These are phyloP conservation scores for Amblyopsis hoosieri DNA, from an alignment of 2,797 vertebrate species.

Conservation along the genomic window DNA sequence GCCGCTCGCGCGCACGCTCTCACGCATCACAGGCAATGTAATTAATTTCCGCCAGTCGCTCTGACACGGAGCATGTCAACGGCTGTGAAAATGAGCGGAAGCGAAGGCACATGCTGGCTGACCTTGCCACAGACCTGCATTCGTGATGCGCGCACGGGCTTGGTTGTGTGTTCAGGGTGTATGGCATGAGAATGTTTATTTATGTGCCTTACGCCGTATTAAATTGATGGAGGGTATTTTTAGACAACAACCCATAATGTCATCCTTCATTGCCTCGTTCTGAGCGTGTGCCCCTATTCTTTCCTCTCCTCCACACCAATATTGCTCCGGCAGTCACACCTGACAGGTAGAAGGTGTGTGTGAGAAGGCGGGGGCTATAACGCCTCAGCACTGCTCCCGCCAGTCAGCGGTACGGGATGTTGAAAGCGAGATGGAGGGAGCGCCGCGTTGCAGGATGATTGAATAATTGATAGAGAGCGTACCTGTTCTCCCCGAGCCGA, in stretches of 20 bases:
- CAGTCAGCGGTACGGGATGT: slow-evolving; percentile 57
- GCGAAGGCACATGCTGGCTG: slow-evolving; percentile 48
- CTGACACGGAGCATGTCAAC: slow-evolving; percentile 47
- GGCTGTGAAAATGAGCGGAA: slow-evolving; percentile 60
- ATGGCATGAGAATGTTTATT: neutral
- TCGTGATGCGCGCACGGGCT: neutral
- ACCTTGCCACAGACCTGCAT: slow-evolving; percentile 47
- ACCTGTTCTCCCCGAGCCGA: slow-evolving; percentile 42
- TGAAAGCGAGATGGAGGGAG: slow-evolving; percentile 44
- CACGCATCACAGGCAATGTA: slow-evolving; percentile 46
- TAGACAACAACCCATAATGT: slow-evolving; percentile 55
- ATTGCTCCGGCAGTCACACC: slow-evolving; percentile 23
- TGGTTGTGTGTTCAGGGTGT: neutral
- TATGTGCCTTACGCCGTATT: neutral
- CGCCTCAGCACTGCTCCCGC: slow-evolving; percentile 43
- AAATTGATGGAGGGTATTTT: slow-evolving; percentile 57
- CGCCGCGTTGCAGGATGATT: slow-evolving; percentile 36
- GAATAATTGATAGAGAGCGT: slow-evolving; percentile 69
- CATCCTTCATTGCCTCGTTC: slow-evolving; percentile 33
- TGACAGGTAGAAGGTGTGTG: slow-evolving; percentile 45
- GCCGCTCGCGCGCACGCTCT: slow-evolving; percentile 20
- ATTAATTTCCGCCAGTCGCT: slow-evolving; percentile 64
- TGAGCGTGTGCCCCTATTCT: slow-evolving; percentile 19
- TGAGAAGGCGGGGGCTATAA: slow-evolving; percentile 12
- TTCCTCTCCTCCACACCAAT: slow-evolving; percentile 7